Percentiles rank a stretch among this genome's conserved stretches.
Evolutionary conservation across 2,797 vertebrate genomes (phyloP).

Genomic region (Syndactyla subalaris): DNA sequence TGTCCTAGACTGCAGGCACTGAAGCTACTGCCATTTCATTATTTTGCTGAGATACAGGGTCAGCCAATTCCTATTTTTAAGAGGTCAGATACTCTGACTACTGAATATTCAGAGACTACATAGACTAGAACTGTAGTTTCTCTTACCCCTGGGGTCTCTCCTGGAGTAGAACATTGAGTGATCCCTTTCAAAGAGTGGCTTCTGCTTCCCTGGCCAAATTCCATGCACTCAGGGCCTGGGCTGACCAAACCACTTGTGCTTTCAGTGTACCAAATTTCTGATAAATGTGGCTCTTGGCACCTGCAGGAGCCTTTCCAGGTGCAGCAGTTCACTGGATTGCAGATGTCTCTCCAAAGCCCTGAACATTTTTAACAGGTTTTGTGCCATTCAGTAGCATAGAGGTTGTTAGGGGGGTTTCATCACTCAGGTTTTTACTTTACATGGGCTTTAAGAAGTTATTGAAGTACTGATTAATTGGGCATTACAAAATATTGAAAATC

Average conservation of each 20-base stretch:
- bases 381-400: neutral
- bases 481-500: neutral
- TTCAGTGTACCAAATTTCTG: neutral
- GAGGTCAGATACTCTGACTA: neutral
- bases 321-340: neutral
- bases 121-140: neutral
- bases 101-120: neutral
- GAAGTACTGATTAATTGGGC: neutral
- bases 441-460: neutral
- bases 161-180: neutral
- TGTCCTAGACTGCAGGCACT: neutral
- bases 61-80: neutral
- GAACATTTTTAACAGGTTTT: neutral
- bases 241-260: neutral
- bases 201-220: neutral
- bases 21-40: neutral
- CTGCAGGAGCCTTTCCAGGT: neutral
- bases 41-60: neutral
- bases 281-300: neutral
- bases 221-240: neutral
- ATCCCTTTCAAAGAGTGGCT: neutral
- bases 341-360: neutral
- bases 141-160: neutral
- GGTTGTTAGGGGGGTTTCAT: neutral
- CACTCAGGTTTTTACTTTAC: neutral